Percentiles rank a stretch among this genome's conserved stretches.
Evolutionary conservation across 2,113 vertebrate species (phyloP).

Genomic region (Dasyprocta punctata): DNA sequence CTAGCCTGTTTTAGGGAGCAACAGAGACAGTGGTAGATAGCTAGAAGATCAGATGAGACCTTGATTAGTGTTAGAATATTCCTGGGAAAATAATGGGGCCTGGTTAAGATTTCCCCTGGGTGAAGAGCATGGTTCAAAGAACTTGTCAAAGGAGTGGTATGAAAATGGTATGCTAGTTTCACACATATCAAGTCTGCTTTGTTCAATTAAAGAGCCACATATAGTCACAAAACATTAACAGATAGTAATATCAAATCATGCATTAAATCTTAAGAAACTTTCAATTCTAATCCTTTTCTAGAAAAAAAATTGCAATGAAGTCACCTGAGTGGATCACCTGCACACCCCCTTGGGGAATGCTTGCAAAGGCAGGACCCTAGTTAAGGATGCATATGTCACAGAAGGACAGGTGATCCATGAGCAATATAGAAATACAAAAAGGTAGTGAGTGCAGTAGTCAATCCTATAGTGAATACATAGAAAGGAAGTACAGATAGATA

Average conservation of each 20-base stretch:
- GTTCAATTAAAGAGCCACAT: neutral
- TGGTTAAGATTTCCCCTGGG: neutral
- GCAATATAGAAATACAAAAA: neutral
- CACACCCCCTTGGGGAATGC: neutral
- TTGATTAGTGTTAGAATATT: neutral
- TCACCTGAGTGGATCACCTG: neutral
- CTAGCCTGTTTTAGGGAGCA: neutral
- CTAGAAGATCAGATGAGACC: neutral
- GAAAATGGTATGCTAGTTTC: neutral
- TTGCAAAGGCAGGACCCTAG: neutral
- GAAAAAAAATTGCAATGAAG: neutral
- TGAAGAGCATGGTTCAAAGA: neutral
- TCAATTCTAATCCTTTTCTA: neutral
- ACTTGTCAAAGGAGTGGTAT: neutral
- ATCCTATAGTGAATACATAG: neutral
- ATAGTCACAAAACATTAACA: neutral
- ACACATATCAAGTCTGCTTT: neutral
- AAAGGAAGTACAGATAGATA: neutral
- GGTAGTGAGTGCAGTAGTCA: fast-evolving
- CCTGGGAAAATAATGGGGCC: neutral
- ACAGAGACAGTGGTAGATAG: neutral
- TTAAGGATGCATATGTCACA: neutral
- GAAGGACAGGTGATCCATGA: neutral
- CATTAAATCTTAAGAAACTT: neutral
- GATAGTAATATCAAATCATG: neutral